Evolutionary conservation across 2,113 vertebrate genomes (phyloP), one percentile per base, ranked within the genome.

Genomic region (Notiomystis cincta): DNA sequence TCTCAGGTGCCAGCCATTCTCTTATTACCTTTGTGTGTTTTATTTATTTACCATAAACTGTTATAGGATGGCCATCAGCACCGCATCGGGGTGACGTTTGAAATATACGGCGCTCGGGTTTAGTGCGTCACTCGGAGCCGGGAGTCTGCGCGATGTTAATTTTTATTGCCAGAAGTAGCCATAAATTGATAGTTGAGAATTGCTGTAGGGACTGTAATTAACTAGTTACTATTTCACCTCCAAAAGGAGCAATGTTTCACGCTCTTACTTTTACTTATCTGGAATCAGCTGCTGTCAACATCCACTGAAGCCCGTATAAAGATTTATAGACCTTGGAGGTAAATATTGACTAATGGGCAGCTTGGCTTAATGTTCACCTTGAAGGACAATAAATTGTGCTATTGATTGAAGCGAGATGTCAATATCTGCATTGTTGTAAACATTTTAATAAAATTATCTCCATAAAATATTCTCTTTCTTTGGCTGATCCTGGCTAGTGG

Each of bases 331-430:
- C 97, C 97, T 97, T 89, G 83, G 94, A 97, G 96, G 96, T 97
- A 98, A 97, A 97, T 98, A 98, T 97, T 98, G 98, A 98, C 97
- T 98, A 98, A 97, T 97, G 97, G 96, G 96, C 97, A 98, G 96
- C 91, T 96, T 96, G 95, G 95, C 96, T 98, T 97, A 95, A 95
- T 98, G 97, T 98, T 98, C 97, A 97, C 96, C 98, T 97, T 98
- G 98, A 98, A 98, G 97, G 97, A 97, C 97, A 97, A 98, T 98
- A 98, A 98, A 98, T 98, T 98, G 97, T 78, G 90, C 87, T 98
- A 98, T 98, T 95, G 98, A 98, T 93, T 95, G 86, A 88, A 82
- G 94, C 2, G 24, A 96, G 95, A 95, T 94, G 97, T 98, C 98
- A 80, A 98, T 98, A 98, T 97, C 97, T 98, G 96, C 98, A 98